Evolutionary conservation across 2,888 invertebrate species (phyloP).

Genomic region (Drosophila anceps): DNA sequence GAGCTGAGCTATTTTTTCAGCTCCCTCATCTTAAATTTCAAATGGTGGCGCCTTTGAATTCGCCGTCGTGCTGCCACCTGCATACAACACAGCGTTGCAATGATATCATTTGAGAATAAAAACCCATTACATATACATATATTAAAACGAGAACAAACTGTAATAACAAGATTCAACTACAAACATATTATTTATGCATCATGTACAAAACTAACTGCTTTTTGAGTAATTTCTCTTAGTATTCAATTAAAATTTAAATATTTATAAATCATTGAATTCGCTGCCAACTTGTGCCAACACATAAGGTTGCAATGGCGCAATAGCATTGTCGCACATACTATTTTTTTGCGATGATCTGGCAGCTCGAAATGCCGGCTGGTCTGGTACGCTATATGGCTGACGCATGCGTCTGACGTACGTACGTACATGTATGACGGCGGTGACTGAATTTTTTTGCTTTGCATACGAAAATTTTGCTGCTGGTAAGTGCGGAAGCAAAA

Average conservation of each 20-base stretch:
- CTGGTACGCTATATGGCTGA: slow-evolving; percentile 36
- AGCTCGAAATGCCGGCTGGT: slow-evolving; percentile 42
- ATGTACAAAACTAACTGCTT: neutral
- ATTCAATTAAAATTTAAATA: neutral
- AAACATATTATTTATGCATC: neutral
- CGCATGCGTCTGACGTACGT: slow-evolving; percentile 52
- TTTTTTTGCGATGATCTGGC: slow-evolving; percentile 18
- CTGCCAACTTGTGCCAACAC: neutral
- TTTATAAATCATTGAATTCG: neutral
- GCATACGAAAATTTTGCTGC: slow-evolving; percentile 61
- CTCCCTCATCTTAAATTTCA: too few relatives aligned
- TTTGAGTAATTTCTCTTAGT: too few relatives aligned
- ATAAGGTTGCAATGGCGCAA: neutral
- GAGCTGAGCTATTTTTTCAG: neutral
- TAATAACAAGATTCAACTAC: neutral
- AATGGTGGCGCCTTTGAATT: slow-evolving; percentile 1
- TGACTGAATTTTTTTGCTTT: slow-evolving; percentile 61
- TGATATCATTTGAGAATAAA: neutral
- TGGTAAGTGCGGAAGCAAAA: slow-evolving; percentile 49
- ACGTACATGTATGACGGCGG: slow-evolving; percentile 46
- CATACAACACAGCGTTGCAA: slow-evolving; percentile 12
- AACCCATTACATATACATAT: neutral
- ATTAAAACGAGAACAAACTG: neutral
- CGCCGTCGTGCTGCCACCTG: neutral
- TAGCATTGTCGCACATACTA: neutral